phyloP scores from a whole-genome alignment of 2,888 invertebrate species.

The Fragum fragum region DNA sequence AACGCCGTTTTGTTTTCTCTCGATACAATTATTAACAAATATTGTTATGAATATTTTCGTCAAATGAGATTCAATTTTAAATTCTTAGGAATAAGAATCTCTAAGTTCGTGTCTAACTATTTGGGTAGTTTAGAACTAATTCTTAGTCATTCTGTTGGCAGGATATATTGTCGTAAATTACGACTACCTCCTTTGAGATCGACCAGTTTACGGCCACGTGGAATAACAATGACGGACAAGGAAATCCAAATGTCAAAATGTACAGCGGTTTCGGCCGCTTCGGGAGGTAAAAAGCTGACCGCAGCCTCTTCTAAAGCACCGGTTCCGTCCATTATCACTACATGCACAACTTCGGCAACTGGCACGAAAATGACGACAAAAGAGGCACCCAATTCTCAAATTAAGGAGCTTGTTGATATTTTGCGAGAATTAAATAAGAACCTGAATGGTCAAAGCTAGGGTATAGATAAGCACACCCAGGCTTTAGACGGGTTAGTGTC shows the following conservation, averaged over 20 bases:
- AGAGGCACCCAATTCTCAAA: background rate
- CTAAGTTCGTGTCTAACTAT: conserved; percentile 14
- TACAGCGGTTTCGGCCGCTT: conserved; percentile 28
- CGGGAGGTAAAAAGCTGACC: background rate
- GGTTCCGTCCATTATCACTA: background rate
- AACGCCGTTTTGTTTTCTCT: conserved; percentile 13
- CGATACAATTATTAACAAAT: conserved; percentile 15
- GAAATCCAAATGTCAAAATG: conserved; percentile 29
- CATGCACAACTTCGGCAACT: background rate
- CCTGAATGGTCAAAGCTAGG: conserved; percentile 11
- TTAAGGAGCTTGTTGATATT: conserved; percentile 10
- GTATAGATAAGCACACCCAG: conserved; percentile 24
- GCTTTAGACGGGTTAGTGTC: background rate
- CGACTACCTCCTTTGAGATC: conserved; percentile 12
- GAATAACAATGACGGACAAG: conserved; percentile 27
- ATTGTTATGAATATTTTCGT: conserved; percentile 18
- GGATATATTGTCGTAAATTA: background rate
- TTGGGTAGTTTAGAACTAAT: conserved; percentile 21
- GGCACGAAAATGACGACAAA: background rate
- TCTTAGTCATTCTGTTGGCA: background rate
- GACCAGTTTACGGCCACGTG: conserved; percentile 5
- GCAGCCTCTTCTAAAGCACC: conserved; percentile 1
- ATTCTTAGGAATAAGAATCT: conserved; percentile 31
- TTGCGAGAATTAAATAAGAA: conserved; percentile 17
- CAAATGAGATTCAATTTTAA: background rate